Conservation (phyloP, 2,888 invertebrate species). For the Spisula subtruncata region DNA sequence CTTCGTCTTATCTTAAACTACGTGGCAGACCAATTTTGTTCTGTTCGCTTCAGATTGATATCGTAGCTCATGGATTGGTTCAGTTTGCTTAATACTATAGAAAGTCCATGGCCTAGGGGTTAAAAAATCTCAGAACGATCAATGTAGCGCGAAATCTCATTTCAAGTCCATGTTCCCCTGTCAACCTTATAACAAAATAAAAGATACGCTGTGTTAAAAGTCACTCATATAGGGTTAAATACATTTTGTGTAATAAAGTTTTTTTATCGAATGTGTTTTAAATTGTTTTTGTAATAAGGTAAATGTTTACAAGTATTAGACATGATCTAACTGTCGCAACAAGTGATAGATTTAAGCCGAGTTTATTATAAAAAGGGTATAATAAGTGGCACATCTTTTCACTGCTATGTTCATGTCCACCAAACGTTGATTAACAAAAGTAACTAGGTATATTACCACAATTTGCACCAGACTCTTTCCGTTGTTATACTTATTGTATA, state of each 20-base stretch:
- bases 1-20: neutral
- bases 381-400: no score
- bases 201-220: neutral
- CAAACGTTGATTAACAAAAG: no score
- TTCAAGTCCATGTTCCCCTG: neutral
- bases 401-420: no score
- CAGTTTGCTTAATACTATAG: neutral
- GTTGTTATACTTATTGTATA: no score
- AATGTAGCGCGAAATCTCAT: neutral
- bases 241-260: neutral
- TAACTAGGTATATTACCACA: no score
- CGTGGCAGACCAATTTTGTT: constrained; percentile 28
- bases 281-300: neutral
- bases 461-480: no score
- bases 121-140: neutral
- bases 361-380: no score
- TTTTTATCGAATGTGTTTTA: neutral
- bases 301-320: no score
- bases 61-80: neutral
- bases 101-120: neutral
- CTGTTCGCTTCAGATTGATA: constrained; percentile 7
- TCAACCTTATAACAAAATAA: neutral
- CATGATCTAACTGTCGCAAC: no score
- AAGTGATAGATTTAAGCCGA: no score
- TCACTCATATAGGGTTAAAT: neutral